phyloP scores from a whole-genome alignment of 2,888 invertebrate genomes.

The Erpobdella octoculata region DNA sequence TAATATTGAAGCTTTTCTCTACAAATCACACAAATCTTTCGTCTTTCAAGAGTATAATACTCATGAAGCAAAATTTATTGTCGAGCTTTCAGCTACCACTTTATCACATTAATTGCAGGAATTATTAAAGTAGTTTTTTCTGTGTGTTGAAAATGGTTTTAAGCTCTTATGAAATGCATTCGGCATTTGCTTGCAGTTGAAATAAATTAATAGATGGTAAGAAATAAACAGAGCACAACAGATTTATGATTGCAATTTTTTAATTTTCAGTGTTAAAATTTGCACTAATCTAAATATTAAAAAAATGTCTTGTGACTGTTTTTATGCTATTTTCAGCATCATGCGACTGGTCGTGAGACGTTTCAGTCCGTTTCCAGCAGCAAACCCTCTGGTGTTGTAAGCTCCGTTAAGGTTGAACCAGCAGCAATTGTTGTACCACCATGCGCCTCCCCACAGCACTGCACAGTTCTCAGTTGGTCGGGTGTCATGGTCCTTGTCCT shows the following conservation, averaged over 20 bases:
- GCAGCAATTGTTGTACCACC: conserved; percentile 20
- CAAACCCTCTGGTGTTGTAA: neutral
- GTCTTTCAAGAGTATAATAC: too few relatives aligned
- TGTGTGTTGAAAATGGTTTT: too few relatives aligned
- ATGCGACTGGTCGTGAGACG: neutral
- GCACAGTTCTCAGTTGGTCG: neutral
- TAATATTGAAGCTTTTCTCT: too few relatives aligned
- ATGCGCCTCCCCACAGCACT: neutral
- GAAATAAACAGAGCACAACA: neutral
- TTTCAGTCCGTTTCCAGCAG: neutral
- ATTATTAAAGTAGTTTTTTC: too few relatives aligned
- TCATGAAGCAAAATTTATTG: too few relatives aligned
- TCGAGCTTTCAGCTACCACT: too few relatives aligned
- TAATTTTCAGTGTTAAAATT: neutral
- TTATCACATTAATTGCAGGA: too few relatives aligned
- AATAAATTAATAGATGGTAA: too few relatives aligned
- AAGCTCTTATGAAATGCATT: too few relatives aligned
- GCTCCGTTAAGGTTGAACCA: conserved; percentile 17
- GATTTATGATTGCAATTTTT: neutral
- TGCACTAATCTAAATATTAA: too few relatives aligned
- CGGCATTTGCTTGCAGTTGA: too few relatives aligned
- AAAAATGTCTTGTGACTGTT: neutral
- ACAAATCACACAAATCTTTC: too few relatives aligned
- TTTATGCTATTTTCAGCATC: neutral
- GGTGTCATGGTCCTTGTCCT: conserved; percentile 6